Base-by-base conservation (phyloP, 1,140 invertebrate species). In the Oncopeltus fasciatus region DNA sequence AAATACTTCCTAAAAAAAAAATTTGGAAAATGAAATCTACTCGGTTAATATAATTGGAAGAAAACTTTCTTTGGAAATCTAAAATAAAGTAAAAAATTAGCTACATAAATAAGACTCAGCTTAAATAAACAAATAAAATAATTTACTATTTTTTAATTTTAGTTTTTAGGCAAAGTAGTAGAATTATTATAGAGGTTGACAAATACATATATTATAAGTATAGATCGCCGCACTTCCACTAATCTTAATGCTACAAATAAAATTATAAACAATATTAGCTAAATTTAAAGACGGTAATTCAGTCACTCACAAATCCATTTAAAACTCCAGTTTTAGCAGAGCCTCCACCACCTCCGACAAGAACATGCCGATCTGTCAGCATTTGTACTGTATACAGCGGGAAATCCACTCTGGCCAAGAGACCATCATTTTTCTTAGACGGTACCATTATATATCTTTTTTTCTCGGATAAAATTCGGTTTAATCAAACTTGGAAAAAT, bases 291-390 rank as follows among this genome's bases (percentile, higher is more conserved):
- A 18, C 18, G n/a, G n/a, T n/a, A n/a, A n/a, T n/a, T n/a, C n/a
- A n/a, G n/a, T 18, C 31, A 67, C 67, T 63, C 76, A 90, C 92
- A 78, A 98, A 93, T 74, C 90, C 90, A 81, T 98, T 98, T 18
- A 86, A 84, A 62, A 98, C 87, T 24, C 95, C 95, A 47, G 93
- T 97, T 76, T 94, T 96, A 20, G 92, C 86, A 18, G 88, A 86
- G 56, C 95, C 95, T 60, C 95, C 95, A 56, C 95, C 95, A 47
- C 95, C 95, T 65, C 88, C 93, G 29, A 98, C 90, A 51, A 98
- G 75, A 69, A 98, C 84, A 77, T 98, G 92, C 63, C 92, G 82
- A 75, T 87, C 90, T 27, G 90, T 92, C 31, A 98, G 75, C 76
- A 90, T 87, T 73, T 92, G 86, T 24, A 97, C 77, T 1, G 86